A percentile compares a stretch with the other conserved stretches of the same genome.
phyloP scores from a whole-genome alignment of 2,113 vertebrate species.

The Syngnathoides biaculeatus region DNA sequence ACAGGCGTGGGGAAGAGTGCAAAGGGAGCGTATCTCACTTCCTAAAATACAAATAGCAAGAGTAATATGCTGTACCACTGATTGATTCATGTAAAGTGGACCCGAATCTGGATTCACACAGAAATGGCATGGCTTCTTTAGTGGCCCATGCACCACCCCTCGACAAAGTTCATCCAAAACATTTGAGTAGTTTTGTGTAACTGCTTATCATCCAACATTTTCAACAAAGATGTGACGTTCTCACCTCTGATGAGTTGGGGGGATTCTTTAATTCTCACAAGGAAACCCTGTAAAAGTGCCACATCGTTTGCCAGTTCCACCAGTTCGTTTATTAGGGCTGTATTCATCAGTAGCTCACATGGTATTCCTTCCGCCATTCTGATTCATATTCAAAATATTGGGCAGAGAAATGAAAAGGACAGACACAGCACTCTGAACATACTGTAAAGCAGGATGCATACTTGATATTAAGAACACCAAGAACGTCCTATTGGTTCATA shows the following conservation, averaged over 20 bases:
- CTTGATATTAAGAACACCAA: background rate
- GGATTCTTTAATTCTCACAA: constrained; percentile 80
- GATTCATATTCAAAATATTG: background rate
- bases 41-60: constrained; percentile 60
- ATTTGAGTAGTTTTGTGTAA: background rate
- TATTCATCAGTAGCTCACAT: constrained; percentile 69
- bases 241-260: constrained; percentile 83
- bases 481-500: background rate
- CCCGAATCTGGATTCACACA: too few relatives aligned
- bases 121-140: too few relatives aligned
- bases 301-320: constrained; percentile 77
- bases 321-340: constrained; percentile 66
- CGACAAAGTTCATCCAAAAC: background rate
- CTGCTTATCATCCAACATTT: background rate
- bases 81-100: too few relatives aligned
- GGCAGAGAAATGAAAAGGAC: background rate
- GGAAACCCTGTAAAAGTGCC: constrained; percentile 79
- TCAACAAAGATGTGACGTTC: background rate
- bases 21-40: constrained; percentile 86
- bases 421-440: too few relatives aligned
- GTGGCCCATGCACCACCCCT: background rate
- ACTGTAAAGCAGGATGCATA: too few relatives aligned
- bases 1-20: constrained; percentile 85
- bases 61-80: background rate
- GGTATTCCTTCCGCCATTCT: constrained; percentile 57